Base-by-base conservation (phyloP, 2,888 invertebrate genomes). In the Chromoteleia sp. region DNA sequence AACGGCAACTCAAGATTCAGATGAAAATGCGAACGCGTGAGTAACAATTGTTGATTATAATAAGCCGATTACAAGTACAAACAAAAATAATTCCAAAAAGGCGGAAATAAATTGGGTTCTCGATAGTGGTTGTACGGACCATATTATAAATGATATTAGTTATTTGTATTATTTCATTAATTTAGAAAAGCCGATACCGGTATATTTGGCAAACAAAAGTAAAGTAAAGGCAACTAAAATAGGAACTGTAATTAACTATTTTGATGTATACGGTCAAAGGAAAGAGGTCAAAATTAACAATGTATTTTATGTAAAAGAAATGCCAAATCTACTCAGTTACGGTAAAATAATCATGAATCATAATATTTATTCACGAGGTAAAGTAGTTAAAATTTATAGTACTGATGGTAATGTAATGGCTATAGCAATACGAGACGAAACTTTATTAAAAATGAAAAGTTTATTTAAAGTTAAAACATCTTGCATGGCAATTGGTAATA, bases 51-150 rank as follows among this genome's bases (percentile, higher is more conserved):
- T n/a, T n/a, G n/a, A n/a, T n/a, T n/a, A n/a, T n/a, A n/a, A n/a
- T n/a, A n/a, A n/a, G n/a, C n/a, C n/a, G n/a, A n/a, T n/a, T n/a
- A n/a, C n/a, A n/a, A n/a, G n/a, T n/a, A n/a, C n/a, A n/a, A n/a
- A n/a, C n/a, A n/a, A n/a, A n/a, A n/a, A n/a, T n/a, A n/a, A n/a
- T n/a, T n/a, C n/a, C n/a, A n/a, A n/a, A n/a, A n/a, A n/a, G n/a
- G n/a, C n/a, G n/a, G 4, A 54, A 65, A 78, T 78, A 10, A 39
- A 71, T 33, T 78, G 71, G 71, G 19, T 78, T 14, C 67, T 78
- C 56, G 78, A 78, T 14, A 78, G 78, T 12, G 70, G 78, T 10
- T 78, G 78, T 14, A 71, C 70, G 0, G 78, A 78, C 12, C 78
- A 78, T 12, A 29, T 78, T n/a, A 58, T 78, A n/a, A 71, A 78